These are phyloP conservation scores for Zenarchopterus dispar DNA, from an alignment of 2,797 vertebrate genomes.

Conservation along the genomic window DNA sequence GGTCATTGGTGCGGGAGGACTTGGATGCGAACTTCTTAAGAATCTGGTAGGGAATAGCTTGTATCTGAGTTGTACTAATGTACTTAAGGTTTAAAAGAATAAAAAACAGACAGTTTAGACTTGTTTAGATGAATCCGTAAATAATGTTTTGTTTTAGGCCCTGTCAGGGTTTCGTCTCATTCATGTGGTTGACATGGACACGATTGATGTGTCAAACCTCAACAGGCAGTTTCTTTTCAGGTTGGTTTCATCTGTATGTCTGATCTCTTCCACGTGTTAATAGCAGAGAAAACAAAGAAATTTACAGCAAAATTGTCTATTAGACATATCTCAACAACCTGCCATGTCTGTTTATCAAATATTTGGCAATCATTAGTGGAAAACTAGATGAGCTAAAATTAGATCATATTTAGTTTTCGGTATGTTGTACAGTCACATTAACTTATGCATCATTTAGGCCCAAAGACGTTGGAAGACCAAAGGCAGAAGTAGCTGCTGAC, in stretches of 20 bases:
- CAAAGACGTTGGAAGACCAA: conserved; percentile 95
- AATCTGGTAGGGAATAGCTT: conserved; percentile 87
- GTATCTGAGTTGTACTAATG: neutral
- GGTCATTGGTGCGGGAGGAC: conserved; percentile 95
- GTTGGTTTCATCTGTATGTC: conserved; percentile 72
- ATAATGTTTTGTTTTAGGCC: conserved; percentile 78
- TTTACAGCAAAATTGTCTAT: neutral
- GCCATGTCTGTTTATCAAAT: neutral
- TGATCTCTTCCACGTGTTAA: neutral
- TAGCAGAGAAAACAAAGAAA: neutral
- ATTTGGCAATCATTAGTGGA: too few relatives aligned
- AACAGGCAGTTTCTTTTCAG: conserved; percentile 99
- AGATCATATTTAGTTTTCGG: neutral
- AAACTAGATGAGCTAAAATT: too few relatives aligned
- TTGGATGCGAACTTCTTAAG: conserved; percentile 98
- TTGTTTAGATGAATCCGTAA: neutral
- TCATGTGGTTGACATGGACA: conserved; percentile 99
- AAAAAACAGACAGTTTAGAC: neutral
- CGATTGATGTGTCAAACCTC: conserved; percentile 96
- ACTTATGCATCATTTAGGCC: conserved; percentile 73
- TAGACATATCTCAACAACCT: too few relatives aligned
- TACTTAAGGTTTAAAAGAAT: neutral
- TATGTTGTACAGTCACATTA: neutral
- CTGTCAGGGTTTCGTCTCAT: conserved; percentile 96
- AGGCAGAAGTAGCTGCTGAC: conserved; percentile 95